Conservation (phyloP, 2,113 vertebrate genomes). For the Steatornis caripensis region DNA sequence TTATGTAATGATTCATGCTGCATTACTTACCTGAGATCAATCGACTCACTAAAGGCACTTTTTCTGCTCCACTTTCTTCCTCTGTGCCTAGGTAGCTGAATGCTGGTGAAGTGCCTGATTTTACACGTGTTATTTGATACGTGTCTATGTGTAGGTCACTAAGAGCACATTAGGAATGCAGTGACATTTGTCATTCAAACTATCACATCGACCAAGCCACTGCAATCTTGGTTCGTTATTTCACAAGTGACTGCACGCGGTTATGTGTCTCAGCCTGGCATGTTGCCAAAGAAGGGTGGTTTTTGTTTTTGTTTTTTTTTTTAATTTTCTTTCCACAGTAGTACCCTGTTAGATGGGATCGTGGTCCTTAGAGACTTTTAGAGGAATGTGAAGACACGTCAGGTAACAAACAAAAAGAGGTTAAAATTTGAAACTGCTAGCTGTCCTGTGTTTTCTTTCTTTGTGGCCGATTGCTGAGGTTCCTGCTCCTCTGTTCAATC, state of each 20-base stretch:
- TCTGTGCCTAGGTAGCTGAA: background rate
- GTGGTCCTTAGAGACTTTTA: background rate
- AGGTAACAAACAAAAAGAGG: background rate
- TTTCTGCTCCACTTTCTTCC: background rate
- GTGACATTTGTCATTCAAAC: constrained; percentile 23
- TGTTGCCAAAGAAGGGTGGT: background rate
- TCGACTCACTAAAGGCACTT: background rate
- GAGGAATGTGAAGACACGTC: background rate
- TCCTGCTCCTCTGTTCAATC: background rate
- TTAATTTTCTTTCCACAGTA: background rate
- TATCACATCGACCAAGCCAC: background rate
- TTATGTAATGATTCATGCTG: background rate
- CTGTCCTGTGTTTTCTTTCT: background rate
- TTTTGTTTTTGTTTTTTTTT: background rate
- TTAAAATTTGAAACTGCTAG: background rate
- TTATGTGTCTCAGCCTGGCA: background rate
- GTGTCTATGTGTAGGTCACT: background rate
- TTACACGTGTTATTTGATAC: background rate
- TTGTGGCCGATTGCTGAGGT: background rate
- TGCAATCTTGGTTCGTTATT: background rate
- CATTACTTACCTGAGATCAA: background rate
- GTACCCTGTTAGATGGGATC: background rate
- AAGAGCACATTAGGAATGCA: background rate
- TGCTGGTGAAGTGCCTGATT: background rate
- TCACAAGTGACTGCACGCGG: background rate